Evolutionary conservation across 1,140 invertebrate genomes (phyloP).

Genomic region (Zaprionus kolodkinae): DNA sequence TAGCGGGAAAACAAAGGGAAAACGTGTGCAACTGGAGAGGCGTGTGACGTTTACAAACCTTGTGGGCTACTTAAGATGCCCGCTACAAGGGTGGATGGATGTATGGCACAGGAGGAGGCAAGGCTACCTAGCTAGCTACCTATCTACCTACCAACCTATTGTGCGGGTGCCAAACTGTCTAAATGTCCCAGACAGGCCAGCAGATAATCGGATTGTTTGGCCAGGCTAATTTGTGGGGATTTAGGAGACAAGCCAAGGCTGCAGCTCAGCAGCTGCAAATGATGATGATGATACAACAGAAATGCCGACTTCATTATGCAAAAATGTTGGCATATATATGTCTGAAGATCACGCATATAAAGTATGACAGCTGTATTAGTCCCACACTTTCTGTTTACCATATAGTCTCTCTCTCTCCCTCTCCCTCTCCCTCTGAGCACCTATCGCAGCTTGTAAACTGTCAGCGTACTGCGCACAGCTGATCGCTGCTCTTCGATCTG

Average conservation of each 20-base stretch:
- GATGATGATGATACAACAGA: not conserved
- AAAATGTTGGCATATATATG: conserved; percentile 21
- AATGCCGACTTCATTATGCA: conserved; percentile 31
- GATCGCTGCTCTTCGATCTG: conserved; percentile 30
- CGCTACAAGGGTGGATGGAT: conserved; percentile 50
- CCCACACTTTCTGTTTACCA: not conserved
- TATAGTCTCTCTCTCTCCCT: not conserved
- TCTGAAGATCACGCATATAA: not conserved
- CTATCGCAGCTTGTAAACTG: conserved; percentile 36
- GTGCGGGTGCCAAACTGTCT: conserved; percentile 39
- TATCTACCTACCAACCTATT: not conserved
- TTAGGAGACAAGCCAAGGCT: conserved; percentile 14
- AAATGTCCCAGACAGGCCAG: conserved; percentile 46
- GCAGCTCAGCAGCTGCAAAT: conserved; percentile 36
- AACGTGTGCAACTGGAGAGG: conserved; percentile 58
- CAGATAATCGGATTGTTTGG: conserved; percentile 72
- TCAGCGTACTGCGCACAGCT: conserved; percentile 49
- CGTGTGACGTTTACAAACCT: conserved; percentile 77
- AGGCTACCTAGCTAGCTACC: not conserved
- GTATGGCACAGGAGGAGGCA: not conserved
- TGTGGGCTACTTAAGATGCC: conserved; percentile 58
- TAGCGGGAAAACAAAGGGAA: conserved; percentile 54
- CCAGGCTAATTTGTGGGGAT: conserved; percentile 72
- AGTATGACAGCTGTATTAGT: no score
- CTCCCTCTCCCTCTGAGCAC: conserved; percentile 20